Base-by-base conservation (phyloP, 2,113 vertebrate species). In the Corythornis cristatus region DNA sequence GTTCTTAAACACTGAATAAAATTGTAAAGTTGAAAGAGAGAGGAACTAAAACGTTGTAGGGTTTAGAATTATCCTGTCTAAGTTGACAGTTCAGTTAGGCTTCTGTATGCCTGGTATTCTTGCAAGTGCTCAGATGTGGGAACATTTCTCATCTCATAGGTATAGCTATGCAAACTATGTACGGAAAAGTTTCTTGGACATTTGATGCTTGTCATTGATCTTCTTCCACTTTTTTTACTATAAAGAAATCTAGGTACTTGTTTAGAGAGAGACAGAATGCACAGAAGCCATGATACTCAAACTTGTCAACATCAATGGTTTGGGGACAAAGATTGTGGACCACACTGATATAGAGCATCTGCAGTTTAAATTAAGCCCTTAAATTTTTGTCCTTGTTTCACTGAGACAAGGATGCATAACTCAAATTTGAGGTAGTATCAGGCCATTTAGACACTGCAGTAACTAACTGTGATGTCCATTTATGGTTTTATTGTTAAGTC, bases 401-500 rank as follows among this genome's bases (percentile, higher is more conserved):
- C 21, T 4, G 28, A 58, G 71, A 53, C 57, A 33, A 65, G 29
- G 35, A n/a, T n/a, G n/a, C 25, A 43, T 83, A 90, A 73, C 8
- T 74, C 33, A 82, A 75, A 82, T 81, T 91, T 43, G 84, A 72
- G 40, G 10, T 28, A 66, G 15, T 80, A 60, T 50, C 88, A 86
- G 64, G 70, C 11, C 12, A 28, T 61, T 92, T 74, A 86, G 67
- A 58, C 22, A 40, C 19, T 35, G 29, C 42, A 77, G 19, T 90
- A 91, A 91, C 71, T 91, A 93, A 83, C n/a, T 50, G 14, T 70
- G 64, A 90, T 77, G 37, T 88, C 83, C 31, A 31, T 74, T 79
- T 91, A 76, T 73, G 58, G 86, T 83, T 95, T 93, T 92, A 91
- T 80, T 88, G 26, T 35, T 82, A 67, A 72, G 67, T 79, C 43